A percentile compares a stretch with the other conserved stretches of the same genome.
phyloP scores from a whole-genome alignment of 1,140 invertebrate genomes.

The Dysdera silvatica region DNA sequence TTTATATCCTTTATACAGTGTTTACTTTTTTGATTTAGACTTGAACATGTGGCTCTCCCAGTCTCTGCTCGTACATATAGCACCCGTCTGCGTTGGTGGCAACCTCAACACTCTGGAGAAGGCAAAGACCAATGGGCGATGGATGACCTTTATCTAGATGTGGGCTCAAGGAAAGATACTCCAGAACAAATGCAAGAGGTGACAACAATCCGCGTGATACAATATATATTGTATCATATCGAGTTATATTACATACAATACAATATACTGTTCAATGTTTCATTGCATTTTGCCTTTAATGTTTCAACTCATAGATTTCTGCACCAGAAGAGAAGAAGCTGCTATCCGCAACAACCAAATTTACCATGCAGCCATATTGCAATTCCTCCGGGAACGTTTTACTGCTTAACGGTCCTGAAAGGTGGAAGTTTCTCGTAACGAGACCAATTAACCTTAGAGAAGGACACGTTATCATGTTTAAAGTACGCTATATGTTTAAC shows the following conservation, averaged over 20 bases:
- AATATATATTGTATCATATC: too few species aligned
- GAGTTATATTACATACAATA: too few species aligned
- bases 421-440: conserved; percentile 19
- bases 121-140: conserved; percentile 47
- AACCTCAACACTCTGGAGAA: conserved; percentile 44
- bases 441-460: conserved; percentile 19
- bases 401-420: conserved; percentile 20
- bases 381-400: conserved; percentile 16
- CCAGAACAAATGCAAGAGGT: conserved; percentile 23
- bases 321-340: conserved; percentile 21
- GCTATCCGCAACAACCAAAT: conserved; percentile 22
- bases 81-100: conserved; percentile 67
- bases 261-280: too few species aligned
- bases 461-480: conserved; percentile 29
- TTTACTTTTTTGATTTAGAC: conserved; percentile 8
- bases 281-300: background rate
- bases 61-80: conserved; percentile 76
- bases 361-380: conserved; percentile 20
- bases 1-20: background rate
- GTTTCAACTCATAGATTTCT: conserved; percentile 1
- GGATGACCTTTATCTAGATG: conserved; percentile 41
- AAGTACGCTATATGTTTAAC: conserved; percentile 13
- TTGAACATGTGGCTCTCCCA: conserved; percentile 47
- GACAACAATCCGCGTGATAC: too few species aligned
- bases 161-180: conserved; percentile 11